Conservation (phyloP, 2,888 invertebrate genomes). For the Acrobeloides nanus region DNA sequence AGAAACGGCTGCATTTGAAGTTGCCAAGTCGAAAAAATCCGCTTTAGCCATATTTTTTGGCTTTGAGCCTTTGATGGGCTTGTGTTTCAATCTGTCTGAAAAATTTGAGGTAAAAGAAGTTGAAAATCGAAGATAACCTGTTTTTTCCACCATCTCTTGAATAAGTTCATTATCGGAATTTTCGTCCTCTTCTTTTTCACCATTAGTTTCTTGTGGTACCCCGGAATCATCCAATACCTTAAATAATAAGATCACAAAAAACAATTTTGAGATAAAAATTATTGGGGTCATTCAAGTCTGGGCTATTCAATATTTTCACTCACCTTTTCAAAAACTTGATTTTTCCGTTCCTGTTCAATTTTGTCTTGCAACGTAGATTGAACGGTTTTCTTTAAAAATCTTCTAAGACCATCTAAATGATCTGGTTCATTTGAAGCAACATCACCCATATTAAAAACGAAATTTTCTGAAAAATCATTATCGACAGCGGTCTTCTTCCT, state of each 20-base stretch:
- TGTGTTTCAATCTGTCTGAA: constrained; percentile 16
- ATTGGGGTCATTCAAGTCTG: not conserved
- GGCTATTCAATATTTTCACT: too few species aligned
- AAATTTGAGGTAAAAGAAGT: not conserved
- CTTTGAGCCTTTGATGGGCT: constrained; percentile 22
- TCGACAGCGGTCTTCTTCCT: constrained; percentile 1
- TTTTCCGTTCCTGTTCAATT: constrained; percentile 34
- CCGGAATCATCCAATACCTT: constrained; percentile 1
- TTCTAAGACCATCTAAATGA: constrained; percentile 26
- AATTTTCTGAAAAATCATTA: constrained; percentile 11
- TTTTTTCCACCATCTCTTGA: constrained; percentile 24
- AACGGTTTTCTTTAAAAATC: constrained; percentile 39
- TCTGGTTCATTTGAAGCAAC: constrained; percentile 11
- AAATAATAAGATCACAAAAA: not conserved
- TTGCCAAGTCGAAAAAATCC: constrained; percentile 21
- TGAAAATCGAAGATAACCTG: constrained; percentile 5
- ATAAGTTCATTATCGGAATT: constrained; percentile 32
- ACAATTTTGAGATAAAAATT: constrained; percentile 1
- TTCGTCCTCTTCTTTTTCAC: constrained; percentile 21
- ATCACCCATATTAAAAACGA: constrained; percentile 8
- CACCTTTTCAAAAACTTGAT: constrained; percentile 12
- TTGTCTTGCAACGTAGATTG: constrained; percentile 43
- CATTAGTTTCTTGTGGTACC: constrained; percentile 5
- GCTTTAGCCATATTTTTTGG: constrained; percentile 5
- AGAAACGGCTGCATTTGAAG: constrained; percentile 10